These are phyloP conservation scores for Anas georgica DNA, from an alignment of 2,797 vertebrate genomes.

Conservation along the genomic window DNA sequence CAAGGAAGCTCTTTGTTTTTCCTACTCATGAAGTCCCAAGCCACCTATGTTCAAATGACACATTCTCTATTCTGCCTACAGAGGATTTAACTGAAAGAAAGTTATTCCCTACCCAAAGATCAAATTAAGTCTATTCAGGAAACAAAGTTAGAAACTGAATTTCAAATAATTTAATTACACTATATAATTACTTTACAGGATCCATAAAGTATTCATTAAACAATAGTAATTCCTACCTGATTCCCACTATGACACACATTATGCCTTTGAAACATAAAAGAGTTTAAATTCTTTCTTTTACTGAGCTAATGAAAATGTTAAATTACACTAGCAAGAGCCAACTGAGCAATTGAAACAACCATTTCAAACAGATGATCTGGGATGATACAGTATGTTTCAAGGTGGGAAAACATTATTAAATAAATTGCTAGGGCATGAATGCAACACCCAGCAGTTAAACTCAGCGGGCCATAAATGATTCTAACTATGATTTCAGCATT, in stretches of 20 bases:
- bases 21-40: slow-evolving; percentile 33
- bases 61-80: slow-evolving; percentile 36
- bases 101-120: slow-evolving; percentile 61
- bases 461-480: slow-evolving; percentile 17
- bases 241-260: slow-evolving; percentile 69
- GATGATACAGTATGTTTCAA: slow-evolving; percentile 59
- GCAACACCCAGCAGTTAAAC: slow-evolving; percentile 15
- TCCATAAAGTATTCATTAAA: slow-evolving; percentile 77
- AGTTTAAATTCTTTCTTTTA: slow-evolving; percentile 65
- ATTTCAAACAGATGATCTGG: slow-evolving; percentile 64
- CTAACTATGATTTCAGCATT: slow-evolving; percentile 33
- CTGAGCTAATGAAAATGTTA: slow-evolving; percentile 69
- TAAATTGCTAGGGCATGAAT: slow-evolving; percentile 57
- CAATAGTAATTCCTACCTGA: slow-evolving; percentile 75
- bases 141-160: slow-evolving; percentile 75
- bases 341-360: slow-evolving; percentile 56
- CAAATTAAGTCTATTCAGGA: slow-evolving; percentile 73
- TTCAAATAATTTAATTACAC: slow-evolving; percentile 80
- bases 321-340: slow-evolving; percentile 63
- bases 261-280: slow-evolving; percentile 70
- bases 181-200: slow-evolving; percentile 74
- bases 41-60: slow-evolving; percentile 54
- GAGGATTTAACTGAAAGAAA: slow-evolving; percentile 61
- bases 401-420: slow-evolving; percentile 66
- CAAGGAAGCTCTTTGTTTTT: slow-evolving; percentile 10